Conservation (phyloP, 2,888 invertebrate genomes). For the Parnassius glacialis region DNA sequence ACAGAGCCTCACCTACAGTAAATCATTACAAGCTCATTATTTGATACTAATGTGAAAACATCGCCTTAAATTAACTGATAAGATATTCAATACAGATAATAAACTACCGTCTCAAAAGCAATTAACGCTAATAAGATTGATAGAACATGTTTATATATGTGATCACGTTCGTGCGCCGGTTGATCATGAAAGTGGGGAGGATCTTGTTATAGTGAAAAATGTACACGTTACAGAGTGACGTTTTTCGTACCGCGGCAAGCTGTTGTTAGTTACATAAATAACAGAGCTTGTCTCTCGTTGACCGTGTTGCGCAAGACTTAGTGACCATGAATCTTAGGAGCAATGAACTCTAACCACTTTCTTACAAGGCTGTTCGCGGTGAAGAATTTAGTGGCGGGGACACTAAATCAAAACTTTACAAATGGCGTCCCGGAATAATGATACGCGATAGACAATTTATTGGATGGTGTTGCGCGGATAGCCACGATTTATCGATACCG, state of each 20-base stretch:
- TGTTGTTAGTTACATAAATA: constrained; percentile 23
- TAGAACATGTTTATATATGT: background rate
- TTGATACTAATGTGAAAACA: too few relatives aligned
- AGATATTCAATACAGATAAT: background rate
- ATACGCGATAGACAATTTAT: background rate
- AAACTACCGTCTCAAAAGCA: background rate
- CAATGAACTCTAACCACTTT: constrained; percentile 22
- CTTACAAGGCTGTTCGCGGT: constrained; percentile 22
- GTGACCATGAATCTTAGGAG: constrained; percentile 19
- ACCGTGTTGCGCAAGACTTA: constrained; percentile 20
- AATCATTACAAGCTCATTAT: too few relatives aligned
- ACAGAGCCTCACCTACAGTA: too few relatives aligned
- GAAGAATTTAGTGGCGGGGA: constrained; percentile 8
- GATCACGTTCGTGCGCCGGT: background rate
- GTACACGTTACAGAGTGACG: constrained; percentile 2
- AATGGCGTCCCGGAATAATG: background rate
- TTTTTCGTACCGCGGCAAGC: background rate
- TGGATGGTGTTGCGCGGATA: background rate
- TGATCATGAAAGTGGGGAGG: background rate
- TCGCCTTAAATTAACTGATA: too few relatives aligned
- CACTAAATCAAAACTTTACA: constrained; percentile 15
- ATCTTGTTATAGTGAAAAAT: background rate
- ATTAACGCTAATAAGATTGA: background rate
- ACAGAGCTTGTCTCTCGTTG: constrained; percentile 15
- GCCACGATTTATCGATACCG: background rate